Evolutionary conservation across 2,797 vertebrate genomes (phyloP).

Genomic region (Argentina silus): DNA sequence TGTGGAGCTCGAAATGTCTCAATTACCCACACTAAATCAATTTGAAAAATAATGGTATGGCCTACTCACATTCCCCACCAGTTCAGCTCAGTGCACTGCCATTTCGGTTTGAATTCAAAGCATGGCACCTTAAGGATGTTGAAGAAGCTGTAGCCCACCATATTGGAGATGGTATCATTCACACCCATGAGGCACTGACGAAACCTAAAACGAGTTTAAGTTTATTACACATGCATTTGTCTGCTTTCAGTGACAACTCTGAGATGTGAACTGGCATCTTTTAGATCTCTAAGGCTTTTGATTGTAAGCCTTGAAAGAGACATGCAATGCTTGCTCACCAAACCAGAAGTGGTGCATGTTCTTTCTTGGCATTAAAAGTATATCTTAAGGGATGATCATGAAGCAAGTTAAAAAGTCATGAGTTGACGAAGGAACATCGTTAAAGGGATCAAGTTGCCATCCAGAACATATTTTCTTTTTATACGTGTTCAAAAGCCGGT

Average conservation of each 20-base stretch:
- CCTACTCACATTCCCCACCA: constrained; percentile 87
- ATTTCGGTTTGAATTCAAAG: constrained; percentile 80
- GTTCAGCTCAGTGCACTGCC: constrained; percentile 78
- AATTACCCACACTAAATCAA: neutral
- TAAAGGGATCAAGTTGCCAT: too few species aligned
- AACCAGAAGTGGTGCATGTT: constrained; percentile 31
- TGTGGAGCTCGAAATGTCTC: neutral
- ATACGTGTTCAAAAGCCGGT: neutral
- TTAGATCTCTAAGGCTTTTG: neutral
- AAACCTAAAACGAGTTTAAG: constrained; percentile 75
- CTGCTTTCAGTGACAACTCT: constrained; percentile 11
- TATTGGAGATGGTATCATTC: constrained; percentile 82
- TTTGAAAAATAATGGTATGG: neutral
- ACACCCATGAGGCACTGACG: constrained; percentile 79
- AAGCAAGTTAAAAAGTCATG: neutral
- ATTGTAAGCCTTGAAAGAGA: neutral
- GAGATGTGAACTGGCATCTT: constrained; percentile 4
- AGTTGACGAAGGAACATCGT: too few species aligned
- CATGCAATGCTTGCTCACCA: constrained; percentile 21
- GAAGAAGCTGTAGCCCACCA: constrained; percentile 89
- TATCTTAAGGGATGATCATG: constrained; percentile 13
- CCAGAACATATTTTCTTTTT: too few species aligned
- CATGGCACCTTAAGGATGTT: constrained; percentile 84
- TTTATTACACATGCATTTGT: constrained; percentile 13
- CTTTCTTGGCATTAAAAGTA: constrained; percentile 34